A percentile compares a stretch with the other conserved stretches of the same genome.
phyloP scores from a whole-genome alignment of 2,888 invertebrate genomes.

The Drosophila kambysellisi region DNA sequence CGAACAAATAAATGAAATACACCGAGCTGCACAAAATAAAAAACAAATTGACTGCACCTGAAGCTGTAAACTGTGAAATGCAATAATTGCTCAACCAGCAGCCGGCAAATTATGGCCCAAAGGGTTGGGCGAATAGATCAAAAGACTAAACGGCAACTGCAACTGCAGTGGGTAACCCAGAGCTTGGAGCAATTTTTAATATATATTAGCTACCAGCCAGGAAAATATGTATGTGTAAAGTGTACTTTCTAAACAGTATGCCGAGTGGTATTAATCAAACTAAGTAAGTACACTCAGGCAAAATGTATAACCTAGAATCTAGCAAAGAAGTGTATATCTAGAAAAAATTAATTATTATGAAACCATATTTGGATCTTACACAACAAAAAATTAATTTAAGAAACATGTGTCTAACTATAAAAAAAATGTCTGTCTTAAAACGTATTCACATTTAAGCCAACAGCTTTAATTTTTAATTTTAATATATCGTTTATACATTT shows the following conservation, averaged over 20 bases:
- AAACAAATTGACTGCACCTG: slow-evolving; percentile 61
- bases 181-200: slow-evolving; percentile 45
- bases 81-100: slow-evolving; percentile 52
- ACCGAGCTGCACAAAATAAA: slow-evolving; percentile 26
- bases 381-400: not conserved
- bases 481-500: not conserved
- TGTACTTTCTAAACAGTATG: slow-evolving; percentile 36
- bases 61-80: slow-evolving; percentile 37
- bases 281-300: not conserved
- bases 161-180: slow-evolving; percentile 56
- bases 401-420: not conserved
- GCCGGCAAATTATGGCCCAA: slow-evolving; percentile 40
- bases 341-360: not conserved
- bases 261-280: not conserved
- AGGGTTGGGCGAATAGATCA: slow-evolving; percentile 53
- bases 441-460: not conserved
- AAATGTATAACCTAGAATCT: not conserved
- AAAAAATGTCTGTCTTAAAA: not conserved
- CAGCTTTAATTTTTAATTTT: not conserved
- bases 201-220: slow-evolving; percentile 14
- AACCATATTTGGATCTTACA: not conserved
- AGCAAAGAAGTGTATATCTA: not conserved
- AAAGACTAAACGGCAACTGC: slow-evolving; percentile 11
- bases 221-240: slow-evolving; percentile 6
- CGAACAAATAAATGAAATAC: slow-evolving; percentile 9